Conservation (phyloP, 2,888 invertebrate genomes). For the Xestobium rufovillosum region DNA sequence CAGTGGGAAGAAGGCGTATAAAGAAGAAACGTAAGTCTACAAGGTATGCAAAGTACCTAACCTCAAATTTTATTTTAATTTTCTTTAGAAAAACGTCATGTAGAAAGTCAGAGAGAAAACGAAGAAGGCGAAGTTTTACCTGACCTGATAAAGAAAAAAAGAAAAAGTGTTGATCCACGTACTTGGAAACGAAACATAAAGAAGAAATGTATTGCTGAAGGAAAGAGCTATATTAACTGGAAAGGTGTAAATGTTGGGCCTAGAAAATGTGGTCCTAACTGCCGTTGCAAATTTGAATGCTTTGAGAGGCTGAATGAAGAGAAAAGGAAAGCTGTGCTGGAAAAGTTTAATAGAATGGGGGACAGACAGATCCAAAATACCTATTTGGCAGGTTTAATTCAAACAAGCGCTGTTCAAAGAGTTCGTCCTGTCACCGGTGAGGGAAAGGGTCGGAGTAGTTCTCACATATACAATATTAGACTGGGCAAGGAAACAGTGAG, state of each 20-base stretch:
- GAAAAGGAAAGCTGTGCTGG: not conserved
- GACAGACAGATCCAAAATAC: no score
- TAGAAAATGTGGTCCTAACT: not conserved
- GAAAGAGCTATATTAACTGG: not conserved
- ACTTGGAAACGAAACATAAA: not conserved
- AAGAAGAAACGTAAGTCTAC: no score
- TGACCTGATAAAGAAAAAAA: not conserved
- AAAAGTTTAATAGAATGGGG: not conserved
- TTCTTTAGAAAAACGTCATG: no score
- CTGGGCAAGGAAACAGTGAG: not conserved
- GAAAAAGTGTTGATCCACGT: not conserved
- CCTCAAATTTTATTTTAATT: no score
- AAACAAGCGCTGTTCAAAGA: not conserved
- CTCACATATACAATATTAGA: not conserved
- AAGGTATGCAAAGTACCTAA: no score
- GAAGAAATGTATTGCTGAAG: not conserved
- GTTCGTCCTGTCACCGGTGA: not conserved
- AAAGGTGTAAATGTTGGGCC: not conserved
- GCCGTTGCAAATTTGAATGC: constrained; percentile 1
- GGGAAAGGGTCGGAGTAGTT: not conserved
- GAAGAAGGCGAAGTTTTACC: not conserved
- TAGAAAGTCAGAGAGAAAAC: no score
- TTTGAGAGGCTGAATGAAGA: not conserved
- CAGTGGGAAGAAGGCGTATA: no score
- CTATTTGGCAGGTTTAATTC: not conserved